Percentiles rank a stretch among this genome's conserved stretches.
Evolutionary conservation across 2,113 vertebrate species (phyloP).

Genomic region (Morone chrysops): DNA sequence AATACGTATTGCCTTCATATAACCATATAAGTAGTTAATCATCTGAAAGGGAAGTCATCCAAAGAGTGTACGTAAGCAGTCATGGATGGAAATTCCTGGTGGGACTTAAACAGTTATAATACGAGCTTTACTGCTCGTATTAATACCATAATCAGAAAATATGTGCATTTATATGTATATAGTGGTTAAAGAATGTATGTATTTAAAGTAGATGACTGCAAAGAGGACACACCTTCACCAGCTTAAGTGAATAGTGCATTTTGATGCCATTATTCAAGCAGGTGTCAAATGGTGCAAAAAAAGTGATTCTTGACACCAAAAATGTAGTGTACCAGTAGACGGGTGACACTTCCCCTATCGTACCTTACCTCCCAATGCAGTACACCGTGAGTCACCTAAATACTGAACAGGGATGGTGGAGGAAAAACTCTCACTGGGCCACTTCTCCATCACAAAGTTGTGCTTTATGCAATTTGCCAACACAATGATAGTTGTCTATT

Average conservation of each 20-base stretch:
- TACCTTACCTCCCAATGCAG: background rate
- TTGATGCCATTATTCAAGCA: background rate
- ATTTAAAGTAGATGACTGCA: background rate
- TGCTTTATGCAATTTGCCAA: slow-evolving; percentile 17
- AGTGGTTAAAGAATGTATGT: background rate
- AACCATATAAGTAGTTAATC: background rate
- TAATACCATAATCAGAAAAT: background rate
- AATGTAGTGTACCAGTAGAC: background rate
- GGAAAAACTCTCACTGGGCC: slow-evolving; percentile 1
- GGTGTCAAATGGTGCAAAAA: background rate
- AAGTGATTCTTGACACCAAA: background rate
- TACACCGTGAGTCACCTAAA: background rate
- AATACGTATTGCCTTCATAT: no score
- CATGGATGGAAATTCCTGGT: background rate
- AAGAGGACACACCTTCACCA: background rate
- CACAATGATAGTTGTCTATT: slow-evolving; percentile 35
- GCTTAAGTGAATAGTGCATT: background rate
- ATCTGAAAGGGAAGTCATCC: background rate
- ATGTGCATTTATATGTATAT: background rate
- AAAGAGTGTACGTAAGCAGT: background rate
- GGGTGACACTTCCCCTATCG: background rate
- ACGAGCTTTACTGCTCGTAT: background rate
- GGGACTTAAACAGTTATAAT: background rate
- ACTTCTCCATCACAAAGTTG: slow-evolving; percentile 16
- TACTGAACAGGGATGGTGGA: slow-evolving; percentile 12